Percentiles rank a stretch among this genome's conserved stretches.
These are phyloP conservation scores for Platichthys flesus DNA, from an alignment of 2,113 vertebrate species.

Conservation along the genomic window DNA sequence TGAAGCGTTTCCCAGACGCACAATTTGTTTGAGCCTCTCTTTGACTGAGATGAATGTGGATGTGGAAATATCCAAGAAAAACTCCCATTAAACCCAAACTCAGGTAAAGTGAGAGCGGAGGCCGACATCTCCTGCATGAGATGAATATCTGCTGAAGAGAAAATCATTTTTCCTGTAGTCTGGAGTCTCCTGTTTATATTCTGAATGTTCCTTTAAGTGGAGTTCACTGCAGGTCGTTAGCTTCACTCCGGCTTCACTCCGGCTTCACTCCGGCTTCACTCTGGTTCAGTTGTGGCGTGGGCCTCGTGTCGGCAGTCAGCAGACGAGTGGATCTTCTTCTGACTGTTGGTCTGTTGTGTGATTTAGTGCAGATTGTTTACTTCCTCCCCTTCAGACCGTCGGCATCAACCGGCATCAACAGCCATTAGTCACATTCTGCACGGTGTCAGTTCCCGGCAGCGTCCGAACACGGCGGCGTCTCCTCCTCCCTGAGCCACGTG, in stretches of 20 bases:
- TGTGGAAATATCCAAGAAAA: too few relatives aligned
- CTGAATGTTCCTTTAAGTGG: background rate
- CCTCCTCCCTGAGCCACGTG: background rate
- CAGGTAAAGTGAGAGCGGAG: too few relatives aligned
- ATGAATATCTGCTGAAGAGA: too few relatives aligned
- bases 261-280: too few relatives aligned
- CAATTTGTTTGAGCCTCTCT: too few relatives aligned
- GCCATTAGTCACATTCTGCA: slow-evolving; percentile 33
- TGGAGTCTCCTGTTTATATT: background rate
- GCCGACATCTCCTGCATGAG: too few relatives aligned
- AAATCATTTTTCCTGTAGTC: too few relatives aligned
- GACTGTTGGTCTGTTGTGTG: slow-evolving; percentile 9
- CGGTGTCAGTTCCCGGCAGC: slow-evolving; percentile 10
- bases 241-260: too few relatives aligned
- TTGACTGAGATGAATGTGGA: too few relatives aligned
- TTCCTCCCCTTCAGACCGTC: slow-evolving; percentile 28
- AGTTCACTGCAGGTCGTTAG: background rate
- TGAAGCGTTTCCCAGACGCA: too few relatives aligned
- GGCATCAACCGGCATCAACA: slow-evolving; percentile 38
- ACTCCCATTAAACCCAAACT: too few relatives aligned
- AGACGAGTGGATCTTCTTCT: background rate
- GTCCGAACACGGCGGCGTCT: background rate
- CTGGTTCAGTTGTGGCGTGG: accelerated
- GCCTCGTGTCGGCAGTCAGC: background rate
- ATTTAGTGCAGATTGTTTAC: slow-evolving; percentile 17